phyloP scores from a whole-genome alignment of 2,888 invertebrate species.

The Apoda limacodes region DNA sequence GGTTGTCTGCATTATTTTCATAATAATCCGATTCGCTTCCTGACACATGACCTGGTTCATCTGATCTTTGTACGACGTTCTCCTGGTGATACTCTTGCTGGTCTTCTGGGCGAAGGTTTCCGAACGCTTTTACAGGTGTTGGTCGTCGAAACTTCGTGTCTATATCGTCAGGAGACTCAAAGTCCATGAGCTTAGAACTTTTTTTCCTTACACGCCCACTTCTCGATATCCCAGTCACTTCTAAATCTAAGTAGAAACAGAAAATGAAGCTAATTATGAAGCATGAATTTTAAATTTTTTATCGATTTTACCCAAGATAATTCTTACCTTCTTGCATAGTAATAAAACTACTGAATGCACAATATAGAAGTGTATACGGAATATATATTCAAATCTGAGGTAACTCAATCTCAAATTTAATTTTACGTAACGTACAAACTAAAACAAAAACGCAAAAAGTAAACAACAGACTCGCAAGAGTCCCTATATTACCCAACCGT shows the following conservation, averaged over 20 bases:
- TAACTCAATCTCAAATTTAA: too few relatives aligned
- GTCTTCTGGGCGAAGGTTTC: slow-evolving; percentile 36
- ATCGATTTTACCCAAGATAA: not conserved
- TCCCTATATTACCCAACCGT: too few relatives aligned
- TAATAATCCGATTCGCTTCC: slow-evolving; percentile 60
- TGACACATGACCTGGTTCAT: slow-evolving; percentile 46
- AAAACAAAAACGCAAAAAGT: too few relatives aligned
- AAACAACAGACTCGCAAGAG: too few relatives aligned
- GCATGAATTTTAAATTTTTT: slow-evolving; percentile 1
- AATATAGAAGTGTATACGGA: too few relatives aligned
- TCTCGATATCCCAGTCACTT: slow-evolving; percentile 88
- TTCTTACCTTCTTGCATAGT: slow-evolving; percentile 17
- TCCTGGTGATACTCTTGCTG: slow-evolving; percentile 33
- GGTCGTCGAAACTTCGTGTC: slow-evolving; percentile 70
- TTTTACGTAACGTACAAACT: too few relatives aligned
- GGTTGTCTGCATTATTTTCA: slow-evolving; percentile 54
- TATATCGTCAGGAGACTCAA: slow-evolving; percentile 90
- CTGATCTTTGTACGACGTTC: slow-evolving; percentile 28
- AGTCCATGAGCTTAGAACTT: slow-evolving; percentile 93
- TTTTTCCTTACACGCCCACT: slow-evolving; percentile 94
- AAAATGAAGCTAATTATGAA: not conserved
- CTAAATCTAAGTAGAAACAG: slow-evolving; percentile 66
- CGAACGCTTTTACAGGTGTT: slow-evolving; percentile 41
- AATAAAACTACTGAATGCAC: too few relatives aligned
- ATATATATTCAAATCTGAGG: too few relatives aligned